Evolutionary conservation across 2,113 vertebrate species (phyloP).

Genomic region (Craseonycteris thonglongyai): DNA sequence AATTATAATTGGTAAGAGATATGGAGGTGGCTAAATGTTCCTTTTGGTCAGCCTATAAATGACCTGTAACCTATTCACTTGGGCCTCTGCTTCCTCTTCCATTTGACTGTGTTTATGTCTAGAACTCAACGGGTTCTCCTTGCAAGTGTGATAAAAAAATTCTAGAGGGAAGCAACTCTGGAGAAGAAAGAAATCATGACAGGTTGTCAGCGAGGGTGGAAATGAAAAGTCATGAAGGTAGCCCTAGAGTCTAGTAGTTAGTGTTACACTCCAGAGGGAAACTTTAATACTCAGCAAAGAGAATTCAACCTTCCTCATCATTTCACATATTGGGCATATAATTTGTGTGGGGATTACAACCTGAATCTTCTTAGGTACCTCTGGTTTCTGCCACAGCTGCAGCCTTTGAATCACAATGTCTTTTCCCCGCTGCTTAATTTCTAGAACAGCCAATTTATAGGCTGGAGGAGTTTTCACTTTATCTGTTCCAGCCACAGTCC

Average conservation of each 20-base stretch:
- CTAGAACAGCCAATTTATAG: constrained; percentile 72
- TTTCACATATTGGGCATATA: constrained; percentile 52
- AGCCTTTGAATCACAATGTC: constrained; percentile 70
- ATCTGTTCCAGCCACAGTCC: constrained; percentile 74
- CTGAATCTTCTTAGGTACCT: constrained; percentile 74
- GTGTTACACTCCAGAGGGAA: constrained; percentile 48
- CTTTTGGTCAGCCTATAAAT: background rate
- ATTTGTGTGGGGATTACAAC: constrained; percentile 75
- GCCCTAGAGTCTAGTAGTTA: constrained; percentile 37
- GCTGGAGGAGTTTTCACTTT: constrained; percentile 74
- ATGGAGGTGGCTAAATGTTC: background rate
- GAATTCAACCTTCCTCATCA: constrained; percentile 61
- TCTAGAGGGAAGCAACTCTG: background rate
- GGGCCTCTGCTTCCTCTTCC: background rate
- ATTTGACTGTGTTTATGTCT: background rate
- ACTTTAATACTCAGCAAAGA: constrained; percentile 59
- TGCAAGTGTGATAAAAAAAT: background rate
- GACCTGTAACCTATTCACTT: background rate
- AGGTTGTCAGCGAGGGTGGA: constrained; percentile 17
- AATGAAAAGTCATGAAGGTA: constrained; percentile 39
- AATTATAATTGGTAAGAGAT: background rate
- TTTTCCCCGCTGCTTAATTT: constrained; percentile 73
- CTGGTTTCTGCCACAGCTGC: constrained; percentile 73
- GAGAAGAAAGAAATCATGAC: constrained; percentile 34
- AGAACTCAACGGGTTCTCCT: background rate